Base-by-base conservation (phyloP, 2,797 vertebrate species). In the Orestias chungarensis region DNA sequence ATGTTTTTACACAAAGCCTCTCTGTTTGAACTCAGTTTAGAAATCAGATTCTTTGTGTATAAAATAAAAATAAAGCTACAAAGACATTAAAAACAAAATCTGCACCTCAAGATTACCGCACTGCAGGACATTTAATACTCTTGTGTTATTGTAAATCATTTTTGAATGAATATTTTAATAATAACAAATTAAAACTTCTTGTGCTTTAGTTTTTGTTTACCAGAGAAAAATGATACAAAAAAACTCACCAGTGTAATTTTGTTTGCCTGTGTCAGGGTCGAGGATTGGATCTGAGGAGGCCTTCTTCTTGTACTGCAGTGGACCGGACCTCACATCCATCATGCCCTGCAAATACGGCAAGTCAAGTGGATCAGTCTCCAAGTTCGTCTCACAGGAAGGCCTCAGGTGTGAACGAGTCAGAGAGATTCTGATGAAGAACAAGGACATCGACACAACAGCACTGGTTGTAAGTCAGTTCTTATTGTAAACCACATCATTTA, bases 271-370 rank as follows among this genome's bases (percentile, higher is more conserved):
- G 66, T 86, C 82, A 99, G 98, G 98, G 82, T 95, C 97, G 71
- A 95, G 94, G 81, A 95, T 99, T 75, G 95, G 94, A 77, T 90
- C 96, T 0, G 96, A 96, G 67, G 97, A 99, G 86, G 98, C 97
- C 20, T 96, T 99, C 90, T 96, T 97, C 86, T 92, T 99, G 0
- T 99, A 96, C 66, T 91, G 96, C 1, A 95, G 95, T 64, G 98
- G 98, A 14, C 98, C 98, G 10, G 96, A 98, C 88, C 95, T 97
- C 59, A 96, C 96, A 1, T 98, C 97, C 2, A 85, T 99, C 82
- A 98, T 99, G 96, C 96, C 97, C 14, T 99, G 97, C 89, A 99
- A 97, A 93, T 96, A 98, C 38, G 97, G 97, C 78, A 96, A 95
- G 88, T 91, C 94, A n/a, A 57, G 70, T 1, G 85, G 81, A 59